Evolutionary conservation across 1,140 invertebrate species (phyloP), one percentile per base, ranked within the genome.

Genomic region (Drosophila punjabiensis): DNA sequence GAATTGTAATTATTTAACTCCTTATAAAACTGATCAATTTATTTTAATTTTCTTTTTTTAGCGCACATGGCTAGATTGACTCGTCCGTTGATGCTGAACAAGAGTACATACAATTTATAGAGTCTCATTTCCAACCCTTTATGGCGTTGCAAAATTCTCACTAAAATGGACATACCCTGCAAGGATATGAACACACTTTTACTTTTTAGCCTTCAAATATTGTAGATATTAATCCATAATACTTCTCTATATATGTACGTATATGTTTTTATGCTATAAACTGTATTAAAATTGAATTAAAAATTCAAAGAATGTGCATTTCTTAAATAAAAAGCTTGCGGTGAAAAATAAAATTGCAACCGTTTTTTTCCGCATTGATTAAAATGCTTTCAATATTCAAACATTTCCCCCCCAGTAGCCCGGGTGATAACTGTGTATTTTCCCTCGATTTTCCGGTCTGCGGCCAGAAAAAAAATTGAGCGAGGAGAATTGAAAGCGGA

Each of bases 401-500:
- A 52, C 6, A 52, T 11, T 41, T 4, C 14, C 3, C 13, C 20
- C 37, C 11, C 37, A 71, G 68, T 39, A 47, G 55, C 39, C 64
- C 33, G 18, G 68, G 65, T 37, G 65, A 71, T 56, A 71, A 37
- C 39, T 71, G 64, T 69, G 32, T 10, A 70, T 9, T 30, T 33
- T 53, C 41, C 16, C 18, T 20, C 9, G 10, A 32, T 45, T 55
- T 69, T 32, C 14, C 18, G 11, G 10, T 55, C 47, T 4, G n/a
- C 37, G 13, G 3, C n/a, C 68, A 20, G 48, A 20, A 48, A 71
- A 30, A 30, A 35, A 35, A 24, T 64, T 14, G n/a, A 68, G 32
- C 41, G 20, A 32, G 66, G 9, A 43, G 37, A 45, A 20, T n/a
- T 11, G 10, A 37, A 37, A 8, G 32, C 47, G 24, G 13, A 20